Evolutionary conservation across 2,113 vertebrate genomes (phyloP), one percentile per base, ranked within the genome.

Genomic region (Phalacrocorax carbo): DNA sequence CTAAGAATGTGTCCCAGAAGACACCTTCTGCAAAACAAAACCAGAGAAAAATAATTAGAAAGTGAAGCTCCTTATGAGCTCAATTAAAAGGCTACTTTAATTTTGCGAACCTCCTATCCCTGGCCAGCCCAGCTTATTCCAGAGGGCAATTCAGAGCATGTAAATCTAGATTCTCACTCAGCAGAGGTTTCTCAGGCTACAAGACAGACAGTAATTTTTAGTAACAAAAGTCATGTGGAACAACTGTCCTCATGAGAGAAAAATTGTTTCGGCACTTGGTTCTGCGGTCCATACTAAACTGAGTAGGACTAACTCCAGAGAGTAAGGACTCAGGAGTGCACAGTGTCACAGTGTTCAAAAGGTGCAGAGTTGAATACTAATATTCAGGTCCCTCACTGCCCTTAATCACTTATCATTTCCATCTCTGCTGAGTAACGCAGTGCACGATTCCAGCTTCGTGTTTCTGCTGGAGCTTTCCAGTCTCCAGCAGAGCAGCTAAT

Each of bases 391-490:
- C 25, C 20, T 86, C 11, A 64, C 44, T 9, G 4, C 6, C 64
- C 55, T 44, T 80, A 68, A 44, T 34, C 22, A 40, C 11, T 90
- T 68, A 25, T 5, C 2, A 32, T 84, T 93, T 75, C 61, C 57
- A 55, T 0, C 26, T 93, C 58, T 66, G 29, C 38, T 48, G 29
- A 62, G 22, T 77, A 88, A 71, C 0, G 0, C 13, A 23, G 22
- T 30, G 30, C 36, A 57, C 0, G 0, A 49, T 92, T 83, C 32
- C 21, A 78, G 4, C 22, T 83, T 48, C 0, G 0, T 26, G 6
- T 40, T 92, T 57, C 49, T 69, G 13, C 20, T 64, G 42, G 42
- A 71, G 32, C n/a, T 86, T 96, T 83, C 73, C 23, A 57, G 44
- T 72, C 4, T 55, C 20, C 29, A 76, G 29, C n/a, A 85, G 52